phyloP scores from a whole-genome alignment of 2,797 vertebrate species.

The Pelodytes ibericus region DNA sequence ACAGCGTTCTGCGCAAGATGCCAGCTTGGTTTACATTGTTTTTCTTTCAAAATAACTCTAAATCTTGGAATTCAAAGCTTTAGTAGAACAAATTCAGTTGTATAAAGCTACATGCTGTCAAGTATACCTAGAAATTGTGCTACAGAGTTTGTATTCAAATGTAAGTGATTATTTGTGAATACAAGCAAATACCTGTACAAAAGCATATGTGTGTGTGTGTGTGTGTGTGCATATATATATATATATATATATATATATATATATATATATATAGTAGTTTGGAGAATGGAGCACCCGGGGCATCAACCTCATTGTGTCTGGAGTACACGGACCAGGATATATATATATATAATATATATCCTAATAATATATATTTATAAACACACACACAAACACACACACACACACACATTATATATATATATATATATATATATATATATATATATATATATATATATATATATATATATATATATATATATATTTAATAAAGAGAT shows the following conservation, averaged over 20 bases:
- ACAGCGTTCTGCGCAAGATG: conserved; percentile 11
- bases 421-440: too few species aligned
- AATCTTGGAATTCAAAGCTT: conserved; percentile 20
- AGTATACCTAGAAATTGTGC: background rate
- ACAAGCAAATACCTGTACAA: background rate
- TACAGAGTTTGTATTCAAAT: background rate
- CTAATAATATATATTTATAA: background rate
- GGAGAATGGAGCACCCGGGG: too few species aligned
- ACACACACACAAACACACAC: too few species aligned
- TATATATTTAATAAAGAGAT: too few species aligned
- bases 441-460: too few species aligned
- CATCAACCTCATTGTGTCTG: too few species aligned
- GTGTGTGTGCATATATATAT: background rate
- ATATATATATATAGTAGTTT: too few species aligned
- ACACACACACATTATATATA: too few species aligned
- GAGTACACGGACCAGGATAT: too few species aligned
- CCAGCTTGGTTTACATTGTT: conserved; percentile 40
- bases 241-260: too few species aligned
- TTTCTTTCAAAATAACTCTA: conserved; percentile 40
- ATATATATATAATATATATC: background rate
- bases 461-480: background rate
- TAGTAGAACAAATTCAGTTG: conserved; percentile 15
- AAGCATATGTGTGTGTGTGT: background rate
- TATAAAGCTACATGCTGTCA: conserved; percentile 6
- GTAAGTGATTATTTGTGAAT: too few species aligned